phyloP scores from a whole-genome alignment of 2,113 vertebrate genomes.

The Condylura cristata region DNA sequence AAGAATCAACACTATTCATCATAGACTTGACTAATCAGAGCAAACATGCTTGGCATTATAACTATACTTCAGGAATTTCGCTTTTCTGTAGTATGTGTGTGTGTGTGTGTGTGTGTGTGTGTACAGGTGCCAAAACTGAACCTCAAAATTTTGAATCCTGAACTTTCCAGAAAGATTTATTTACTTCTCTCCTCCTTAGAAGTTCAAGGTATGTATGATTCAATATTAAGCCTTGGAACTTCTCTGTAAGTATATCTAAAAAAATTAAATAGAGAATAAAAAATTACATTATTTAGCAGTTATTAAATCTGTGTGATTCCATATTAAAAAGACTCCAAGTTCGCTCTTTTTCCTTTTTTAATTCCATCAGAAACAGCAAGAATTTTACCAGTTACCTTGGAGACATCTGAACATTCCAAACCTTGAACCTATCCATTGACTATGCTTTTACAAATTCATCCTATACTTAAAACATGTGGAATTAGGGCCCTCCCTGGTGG shows the following conservation, averaged over 20 bases:
- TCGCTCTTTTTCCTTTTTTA: background rate
- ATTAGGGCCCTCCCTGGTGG: too few species aligned
- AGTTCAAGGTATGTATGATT: background rate
- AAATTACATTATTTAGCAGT: background rate
- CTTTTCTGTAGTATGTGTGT: too few species aligned
- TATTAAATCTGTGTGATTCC: background rate
- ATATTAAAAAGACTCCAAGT: background rate
- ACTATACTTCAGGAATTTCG: background rate
- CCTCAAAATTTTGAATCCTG: background rate
- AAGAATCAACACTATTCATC: background rate
- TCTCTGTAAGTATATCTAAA: background rate
- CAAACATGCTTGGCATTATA: background rate
- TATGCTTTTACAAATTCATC: background rate
- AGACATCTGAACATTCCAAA: conserved; percentile 9
- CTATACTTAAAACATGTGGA: background rate
- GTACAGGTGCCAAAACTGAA: background rate
- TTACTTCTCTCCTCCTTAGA: background rate
- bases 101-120: background rate
- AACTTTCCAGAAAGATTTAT: background rate
- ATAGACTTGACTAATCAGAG: background rate
- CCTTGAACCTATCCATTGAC: background rate
- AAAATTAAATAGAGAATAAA: background rate
- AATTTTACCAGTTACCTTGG: background rate
- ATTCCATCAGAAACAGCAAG: background rate
- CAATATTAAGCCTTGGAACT: background rate